Evolutionary conservation across 1,140 invertebrate genomes (phyloP).

Genomic region (Bactericera cockerelli): DNA sequence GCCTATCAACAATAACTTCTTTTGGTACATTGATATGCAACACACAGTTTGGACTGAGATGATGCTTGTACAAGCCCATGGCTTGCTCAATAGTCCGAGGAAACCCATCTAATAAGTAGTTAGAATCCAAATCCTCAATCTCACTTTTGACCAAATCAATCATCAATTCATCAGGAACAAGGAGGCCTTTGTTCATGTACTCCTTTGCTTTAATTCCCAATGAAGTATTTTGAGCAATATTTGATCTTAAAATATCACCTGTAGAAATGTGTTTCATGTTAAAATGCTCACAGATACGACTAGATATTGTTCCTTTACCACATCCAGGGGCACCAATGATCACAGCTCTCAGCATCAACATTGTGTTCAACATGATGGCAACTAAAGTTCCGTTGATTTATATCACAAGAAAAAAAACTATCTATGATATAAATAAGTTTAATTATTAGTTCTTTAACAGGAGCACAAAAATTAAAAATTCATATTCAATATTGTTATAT

Average conservation of each 20-base stretch:
- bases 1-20: conserved; percentile 68
- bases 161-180: conserved; percentile 82
- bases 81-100: conserved; percentile 79
- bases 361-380: conserved; percentile 15
- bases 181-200: conserved; percentile 50
- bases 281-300: conserved; percentile 75
- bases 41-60: neutral
- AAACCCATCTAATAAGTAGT: conserved; percentile 88
- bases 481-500: no score
- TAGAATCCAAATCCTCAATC: conserved; percentile 42
- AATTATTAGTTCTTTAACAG: no score
- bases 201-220: conserved; percentile 59
- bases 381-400: no score
- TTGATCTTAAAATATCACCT: conserved; percentile 73
- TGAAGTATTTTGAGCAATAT: conserved; percentile 58
- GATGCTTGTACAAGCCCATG: conserved; percentile 38
- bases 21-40: conserved; percentile 47
- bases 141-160: conserved; percentile 65
- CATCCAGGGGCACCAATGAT: conserved; percentile 78
- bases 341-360: conserved; percentile 29
- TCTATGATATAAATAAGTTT: no score
- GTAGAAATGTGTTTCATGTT: conserved; percentile 75
- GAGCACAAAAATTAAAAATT: no score
- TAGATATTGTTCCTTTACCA: conserved; percentile 87
- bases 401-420: no score